Evolutionary conservation across 2,888 invertebrate species (phyloP), one percentile per base, ranked within the genome.

Genomic region (Ochropleura leucogaster): DNA sequence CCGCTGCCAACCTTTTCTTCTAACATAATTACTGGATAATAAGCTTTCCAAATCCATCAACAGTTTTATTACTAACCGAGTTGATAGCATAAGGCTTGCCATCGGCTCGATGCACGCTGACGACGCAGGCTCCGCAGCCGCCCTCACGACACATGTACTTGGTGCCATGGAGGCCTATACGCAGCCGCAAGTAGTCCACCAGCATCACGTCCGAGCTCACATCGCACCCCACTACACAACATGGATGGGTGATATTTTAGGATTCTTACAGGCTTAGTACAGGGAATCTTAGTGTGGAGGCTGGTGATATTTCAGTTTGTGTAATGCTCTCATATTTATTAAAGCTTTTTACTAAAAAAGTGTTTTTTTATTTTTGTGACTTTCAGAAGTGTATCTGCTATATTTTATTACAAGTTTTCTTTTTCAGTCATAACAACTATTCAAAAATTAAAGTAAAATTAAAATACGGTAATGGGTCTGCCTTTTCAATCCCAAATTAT

Each of bases 111-210:
- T 89, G 55, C 73, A 92, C 96, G 12, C 93, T 89, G 42, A 97
- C 97, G 44, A 97, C 92, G 86, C 98, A 98, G 10, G 96, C 96
- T 0, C 98, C 98, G 86, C 98, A 98, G 46, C 98, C 98, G 0
- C 97, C 98, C 90, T 98, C 78, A 4, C 78, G 78, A 20, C 78
- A 78, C 78, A 80, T 78, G 57, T 79, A 79, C 68, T 79, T 79
- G 16, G 78, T 79, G 44, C 78, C 78, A 5, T 64, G 75, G 14
- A 78, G 67, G 1, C 81, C 78, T 42, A 80, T 7, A 64, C 53
- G 87, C 0, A 97, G 93, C 5, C 98, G 94, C 30, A 98, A 93
- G 87, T 97, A 97, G 40, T 96, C 94, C 86, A 97, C 96, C 12
- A 97, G 93, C 3, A 96, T 95, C 42, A 80, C 73, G 6, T 85